Evolutionary conservation across 2,113 vertebrate species (phyloP).

Genomic region (Brienomyrus brachyistius): DNA sequence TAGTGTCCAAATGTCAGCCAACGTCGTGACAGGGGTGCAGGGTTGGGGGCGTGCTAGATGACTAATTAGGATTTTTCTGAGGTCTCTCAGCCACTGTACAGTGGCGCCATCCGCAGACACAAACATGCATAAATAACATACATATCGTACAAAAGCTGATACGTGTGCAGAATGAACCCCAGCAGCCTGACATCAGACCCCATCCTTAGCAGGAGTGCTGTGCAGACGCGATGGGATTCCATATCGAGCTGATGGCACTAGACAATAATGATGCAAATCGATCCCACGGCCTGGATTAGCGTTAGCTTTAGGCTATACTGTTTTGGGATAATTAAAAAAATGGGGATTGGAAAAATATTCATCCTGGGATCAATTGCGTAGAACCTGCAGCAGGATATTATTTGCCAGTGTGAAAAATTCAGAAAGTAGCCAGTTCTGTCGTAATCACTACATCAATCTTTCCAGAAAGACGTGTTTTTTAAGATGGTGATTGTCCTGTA

Average conservation of each 20-base stretch:
- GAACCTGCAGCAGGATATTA: not conserved
- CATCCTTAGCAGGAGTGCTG: not conserved
- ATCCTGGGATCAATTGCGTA: not conserved
- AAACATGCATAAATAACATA: slow-evolving; percentile 31
- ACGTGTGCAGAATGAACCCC: not conserved
- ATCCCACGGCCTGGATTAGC: not conserved
- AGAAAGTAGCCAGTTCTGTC: not conserved
- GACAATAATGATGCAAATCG: not conserved
- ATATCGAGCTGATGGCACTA: not conserved
- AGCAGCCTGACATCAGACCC: not conserved
- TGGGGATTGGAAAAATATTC: not conserved
- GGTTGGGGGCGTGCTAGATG: not conserved
- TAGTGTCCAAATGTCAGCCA: slow-evolving; percentile 44
- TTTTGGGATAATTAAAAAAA: not conserved
- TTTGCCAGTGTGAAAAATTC: not conserved
- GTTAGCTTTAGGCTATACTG: not conserved
- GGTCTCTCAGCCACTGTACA: not conserved
- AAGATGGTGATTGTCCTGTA: not conserved
- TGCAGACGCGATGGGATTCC: not conserved
- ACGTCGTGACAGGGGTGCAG: slow-evolving; percentile 25
- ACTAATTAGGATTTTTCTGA: not conserved
- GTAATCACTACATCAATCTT: not conserved
- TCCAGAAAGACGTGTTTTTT: not conserved
- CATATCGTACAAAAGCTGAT: not conserved
- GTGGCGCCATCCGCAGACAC: not conserved